Evolutionary conservation across 2,888 invertebrate species (phyloP).

Genomic region (Leistus spinibarbis): DNA sequence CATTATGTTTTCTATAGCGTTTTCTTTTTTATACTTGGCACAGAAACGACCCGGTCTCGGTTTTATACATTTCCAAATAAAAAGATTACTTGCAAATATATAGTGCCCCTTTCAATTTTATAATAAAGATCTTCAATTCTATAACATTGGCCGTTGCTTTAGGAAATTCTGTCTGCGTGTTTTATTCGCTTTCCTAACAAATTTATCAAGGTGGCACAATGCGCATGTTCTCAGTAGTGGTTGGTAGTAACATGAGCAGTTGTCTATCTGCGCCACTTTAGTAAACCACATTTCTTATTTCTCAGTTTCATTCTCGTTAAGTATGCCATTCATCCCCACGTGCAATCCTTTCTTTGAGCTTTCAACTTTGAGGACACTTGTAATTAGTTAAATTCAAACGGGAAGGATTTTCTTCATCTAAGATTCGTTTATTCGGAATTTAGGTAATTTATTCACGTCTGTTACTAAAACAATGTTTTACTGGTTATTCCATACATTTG

Average conservation of each 20-base stretch:
- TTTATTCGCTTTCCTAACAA: conserved; percentile 16
- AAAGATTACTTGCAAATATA: background rate
- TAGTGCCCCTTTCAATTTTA: background rate
- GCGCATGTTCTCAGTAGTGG: conserved; percentile 5
- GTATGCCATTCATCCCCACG: background rate
- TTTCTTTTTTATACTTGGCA: background rate
- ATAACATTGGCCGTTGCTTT: background rate
- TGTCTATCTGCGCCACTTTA: conserved; percentile 19
- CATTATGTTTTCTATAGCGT: background rate
- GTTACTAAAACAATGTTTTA: background rate
- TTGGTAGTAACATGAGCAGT: conserved; percentile 28
- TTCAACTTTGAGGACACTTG: background rate
- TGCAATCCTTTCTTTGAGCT: background rate
- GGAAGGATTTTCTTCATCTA: background rate
- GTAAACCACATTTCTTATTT: conserved; percentile 34
- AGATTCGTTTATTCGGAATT: background rate
- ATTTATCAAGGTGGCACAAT: conserved; percentile 26
- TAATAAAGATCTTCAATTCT: background rate
- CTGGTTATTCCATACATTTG: too few relatives aligned
- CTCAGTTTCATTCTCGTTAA: conserved; percentile 26
- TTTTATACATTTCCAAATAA: background rate
- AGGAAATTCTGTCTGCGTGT: conserved; percentile 10
- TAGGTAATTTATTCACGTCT: background rate
- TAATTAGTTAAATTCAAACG: conserved; percentile 11
- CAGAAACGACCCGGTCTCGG: background rate